These are phyloP conservation scores for Alexandromys fortis DNA, from an alignment of 2,113 vertebrate genomes.

Conservation along the genomic window DNA sequence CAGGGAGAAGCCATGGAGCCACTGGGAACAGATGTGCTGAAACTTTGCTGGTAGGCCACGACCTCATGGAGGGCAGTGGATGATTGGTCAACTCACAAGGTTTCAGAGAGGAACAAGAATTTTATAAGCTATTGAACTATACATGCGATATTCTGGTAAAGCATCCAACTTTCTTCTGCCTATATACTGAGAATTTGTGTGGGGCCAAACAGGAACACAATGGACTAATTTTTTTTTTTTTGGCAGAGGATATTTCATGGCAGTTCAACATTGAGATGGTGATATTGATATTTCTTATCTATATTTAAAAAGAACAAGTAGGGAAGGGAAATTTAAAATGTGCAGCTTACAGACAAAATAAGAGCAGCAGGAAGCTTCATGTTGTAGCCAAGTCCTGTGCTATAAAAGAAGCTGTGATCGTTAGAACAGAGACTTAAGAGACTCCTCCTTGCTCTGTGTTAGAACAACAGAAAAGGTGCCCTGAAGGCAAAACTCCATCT, in stretches of 20 bases:
- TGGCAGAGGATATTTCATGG: background rate
- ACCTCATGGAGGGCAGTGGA: no score
- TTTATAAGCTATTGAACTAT: background rate
- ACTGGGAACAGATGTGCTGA: no score
- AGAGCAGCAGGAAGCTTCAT: background rate
- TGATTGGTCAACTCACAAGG: no score
- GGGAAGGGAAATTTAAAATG: background rate
- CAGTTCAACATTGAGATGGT: background rate
- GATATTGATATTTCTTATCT: background rate
- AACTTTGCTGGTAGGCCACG: no score
- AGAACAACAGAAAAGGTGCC: background rate
- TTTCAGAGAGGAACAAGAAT: background rate
- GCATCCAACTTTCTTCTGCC: background rate
- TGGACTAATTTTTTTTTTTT: background rate
- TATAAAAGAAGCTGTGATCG: background rate
- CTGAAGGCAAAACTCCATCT: background rate
- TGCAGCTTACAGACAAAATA: background rate
- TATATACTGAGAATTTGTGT: background rate
- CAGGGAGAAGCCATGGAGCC: no score
- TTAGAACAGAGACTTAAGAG: background rate
- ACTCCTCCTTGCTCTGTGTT: no score
- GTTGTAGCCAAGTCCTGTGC: background rate
- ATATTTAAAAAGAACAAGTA: background rate
- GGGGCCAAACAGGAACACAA: background rate
- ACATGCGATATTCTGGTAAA: background rate